Percentiles rank a stretch among this genome's conserved stretches.
These are phyloP conservation scores for Forbesichthys agassizii DNA, from an alignment of 2,113 vertebrate species.

Conservation along the genomic window DNA sequence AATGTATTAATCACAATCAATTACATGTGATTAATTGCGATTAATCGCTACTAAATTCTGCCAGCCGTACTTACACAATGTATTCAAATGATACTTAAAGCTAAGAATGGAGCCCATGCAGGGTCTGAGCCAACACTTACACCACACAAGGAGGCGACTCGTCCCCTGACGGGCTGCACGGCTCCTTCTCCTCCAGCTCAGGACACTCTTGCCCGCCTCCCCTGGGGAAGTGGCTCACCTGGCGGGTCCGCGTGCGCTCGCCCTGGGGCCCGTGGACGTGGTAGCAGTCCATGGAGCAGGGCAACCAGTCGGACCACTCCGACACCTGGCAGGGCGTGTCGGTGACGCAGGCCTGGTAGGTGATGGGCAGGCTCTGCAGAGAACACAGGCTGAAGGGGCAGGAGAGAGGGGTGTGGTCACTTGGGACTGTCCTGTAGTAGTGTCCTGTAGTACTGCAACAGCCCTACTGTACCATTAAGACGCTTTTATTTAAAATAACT, in stretches of 20 bases:
- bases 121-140: conserved; percentile 76
- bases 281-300: conserved; percentile 89
- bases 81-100: not conserved
- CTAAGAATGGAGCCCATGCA: not conserved
- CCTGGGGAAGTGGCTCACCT: conserved; percentile 84
- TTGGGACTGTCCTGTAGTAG: too few relatives aligned
- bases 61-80: too few relatives aligned
- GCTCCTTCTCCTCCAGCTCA: conserved; percentile 84
- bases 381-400: conserved; percentile 83
- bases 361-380: conserved; percentile 86
- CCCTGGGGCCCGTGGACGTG: conserved; percentile 82
- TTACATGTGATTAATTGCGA: too few relatives aligned
- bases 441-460: too few relatives aligned
- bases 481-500: too few relatives aligned
- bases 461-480: too few relatives aligned
- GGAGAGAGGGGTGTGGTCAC: not conserved
- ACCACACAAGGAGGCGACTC: conserved; percentile 80
- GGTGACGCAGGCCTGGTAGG: conserved; percentile 92
- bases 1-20: too few relatives aligned
- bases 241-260: conserved; percentile 79
- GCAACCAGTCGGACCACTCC: conserved; percentile 91
- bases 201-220: conserved; percentile 85
- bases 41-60: too few relatives aligned
- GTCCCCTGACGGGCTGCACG: conserved; percentile 83
- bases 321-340: conserved; percentile 88